Conservation (phyloP, 2,888 invertebrate genomes). For the Chrysolina americana region DNA sequence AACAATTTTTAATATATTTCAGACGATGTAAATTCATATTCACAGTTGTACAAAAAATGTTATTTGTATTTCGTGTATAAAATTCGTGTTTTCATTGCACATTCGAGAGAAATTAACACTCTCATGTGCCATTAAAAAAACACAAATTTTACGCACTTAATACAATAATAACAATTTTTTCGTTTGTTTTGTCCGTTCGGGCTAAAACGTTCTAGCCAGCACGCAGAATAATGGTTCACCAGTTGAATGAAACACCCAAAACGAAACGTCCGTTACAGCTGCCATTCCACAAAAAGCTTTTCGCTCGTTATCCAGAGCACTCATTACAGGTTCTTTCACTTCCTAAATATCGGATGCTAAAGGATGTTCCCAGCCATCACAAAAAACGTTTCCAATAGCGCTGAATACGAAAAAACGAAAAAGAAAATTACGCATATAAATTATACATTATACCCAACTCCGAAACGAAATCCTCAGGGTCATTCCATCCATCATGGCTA, state of each 20-base stretch:
- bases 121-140: too few species aligned
- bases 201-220: too few species aligned
- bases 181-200: too few species aligned
- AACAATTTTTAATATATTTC: too few species aligned
- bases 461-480: constrained; percentile 35
- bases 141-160: too few species aligned
- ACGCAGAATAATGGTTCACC: too few species aligned
- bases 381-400: constrained; percentile 14
- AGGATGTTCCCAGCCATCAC: not conserved
- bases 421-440: constrained; percentile 23
- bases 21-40: too few species aligned
- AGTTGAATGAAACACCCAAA: not conserved
- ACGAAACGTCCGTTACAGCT: not conserved
- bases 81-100: too few species aligned
- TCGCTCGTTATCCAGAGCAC: not conserved
- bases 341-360: not conserved
- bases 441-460: constrained; percentile 21
- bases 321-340: not conserved
- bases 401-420: constrained; percentile 1
- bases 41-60: too few species aligned
- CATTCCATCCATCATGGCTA: constrained; percentile 43
- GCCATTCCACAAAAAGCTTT: not conserved
- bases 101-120: too few species aligned
- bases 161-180: too few species aligned
- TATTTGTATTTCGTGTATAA: too few species aligned